Conservation (phyloP, 2,888 invertebrate genomes). For the Tiliacea citrago region DNA sequence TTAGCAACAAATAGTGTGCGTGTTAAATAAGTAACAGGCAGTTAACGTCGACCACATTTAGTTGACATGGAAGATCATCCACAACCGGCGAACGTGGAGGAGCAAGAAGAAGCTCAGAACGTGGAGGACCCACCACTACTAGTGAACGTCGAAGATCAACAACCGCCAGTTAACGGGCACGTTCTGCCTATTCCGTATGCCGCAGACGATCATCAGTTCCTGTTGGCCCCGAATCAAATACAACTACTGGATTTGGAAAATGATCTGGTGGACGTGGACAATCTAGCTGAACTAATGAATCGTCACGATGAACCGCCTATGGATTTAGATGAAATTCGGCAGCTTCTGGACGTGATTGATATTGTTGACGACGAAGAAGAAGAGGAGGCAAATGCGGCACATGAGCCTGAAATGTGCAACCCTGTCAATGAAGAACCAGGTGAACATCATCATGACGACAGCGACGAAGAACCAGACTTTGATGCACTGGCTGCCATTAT, state of each 20-base stretch:
- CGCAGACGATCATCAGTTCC: background rate
- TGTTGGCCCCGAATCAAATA: background rate
- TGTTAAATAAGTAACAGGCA: conserved; percentile 2
- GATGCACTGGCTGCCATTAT: background rate
- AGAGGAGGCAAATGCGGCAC: background rate
- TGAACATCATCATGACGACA: conserved; percentile 11
- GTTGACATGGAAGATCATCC: conserved; percentile 20
- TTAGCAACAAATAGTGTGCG: background rate
- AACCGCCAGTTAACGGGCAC: background rate
- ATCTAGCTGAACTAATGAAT: conserved; percentile 7
- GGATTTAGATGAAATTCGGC: conserved; percentile 14
- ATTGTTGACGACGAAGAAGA: conserved; percentile 1
- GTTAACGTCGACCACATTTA: background rate
- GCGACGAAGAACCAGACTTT: background rate
- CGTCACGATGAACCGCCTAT: background rate
- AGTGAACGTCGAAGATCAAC: background rate
- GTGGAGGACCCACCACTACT: background rate
- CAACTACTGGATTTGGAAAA: background rate
- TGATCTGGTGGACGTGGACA: background rate
- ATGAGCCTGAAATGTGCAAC: background rate
- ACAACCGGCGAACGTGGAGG: background rate
- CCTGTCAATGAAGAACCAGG: background rate
- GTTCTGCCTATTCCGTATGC: background rate
- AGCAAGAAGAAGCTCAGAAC: background rate
- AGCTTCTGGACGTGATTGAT: conserved; percentile 16